Conservation (phyloP, 2,797 vertebrate genomes). For the Diglossa cyanea region DNA sequence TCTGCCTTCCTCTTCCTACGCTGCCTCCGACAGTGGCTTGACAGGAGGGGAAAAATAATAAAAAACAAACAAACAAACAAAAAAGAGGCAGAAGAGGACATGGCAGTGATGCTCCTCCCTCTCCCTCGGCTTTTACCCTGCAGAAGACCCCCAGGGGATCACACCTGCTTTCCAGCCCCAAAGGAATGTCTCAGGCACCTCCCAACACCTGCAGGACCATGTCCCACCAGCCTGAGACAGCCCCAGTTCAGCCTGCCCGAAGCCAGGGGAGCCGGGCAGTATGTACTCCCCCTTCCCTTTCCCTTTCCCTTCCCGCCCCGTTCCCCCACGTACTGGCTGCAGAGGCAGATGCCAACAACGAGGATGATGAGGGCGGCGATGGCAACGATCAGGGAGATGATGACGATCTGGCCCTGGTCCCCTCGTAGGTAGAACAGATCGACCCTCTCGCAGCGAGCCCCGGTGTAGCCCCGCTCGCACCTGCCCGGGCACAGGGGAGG, state of each 20-base stretch:
- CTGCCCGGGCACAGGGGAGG: conserved; percentile 61
- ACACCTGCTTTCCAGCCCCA: background rate
- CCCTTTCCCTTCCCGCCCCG: background rate
- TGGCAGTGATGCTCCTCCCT: background rate
- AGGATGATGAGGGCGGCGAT: conserved; percentile 75
- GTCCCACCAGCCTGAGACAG: background rate
- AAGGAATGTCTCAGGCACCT: background rate
- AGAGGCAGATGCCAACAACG: conserved; percentile 75
- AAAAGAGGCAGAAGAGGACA: background rate
- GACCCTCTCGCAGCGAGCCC: conserved; percentile 84
- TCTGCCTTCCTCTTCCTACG: conserved; percentile 70
- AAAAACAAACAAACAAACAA: background rate
- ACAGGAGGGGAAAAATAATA: fast-evolving
- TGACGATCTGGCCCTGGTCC: conserved; percentile 77
- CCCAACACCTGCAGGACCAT: background rate
- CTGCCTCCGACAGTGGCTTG: conserved; percentile 52
- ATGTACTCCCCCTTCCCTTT: background rate
- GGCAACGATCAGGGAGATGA: conserved; percentile 78
- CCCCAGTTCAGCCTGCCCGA: background rate
- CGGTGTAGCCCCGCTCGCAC: conserved; percentile 81
- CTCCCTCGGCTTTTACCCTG: background rate
- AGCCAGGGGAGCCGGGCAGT: fast-evolving
- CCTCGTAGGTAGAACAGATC: conserved; percentile 75
- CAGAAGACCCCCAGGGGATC: too few species aligned
- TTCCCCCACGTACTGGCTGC: conserved; percentile 80